Evolutionary conservation across 2,888 invertebrate genomes (phyloP).

Genomic region (Stenodera caucasica): DNA sequence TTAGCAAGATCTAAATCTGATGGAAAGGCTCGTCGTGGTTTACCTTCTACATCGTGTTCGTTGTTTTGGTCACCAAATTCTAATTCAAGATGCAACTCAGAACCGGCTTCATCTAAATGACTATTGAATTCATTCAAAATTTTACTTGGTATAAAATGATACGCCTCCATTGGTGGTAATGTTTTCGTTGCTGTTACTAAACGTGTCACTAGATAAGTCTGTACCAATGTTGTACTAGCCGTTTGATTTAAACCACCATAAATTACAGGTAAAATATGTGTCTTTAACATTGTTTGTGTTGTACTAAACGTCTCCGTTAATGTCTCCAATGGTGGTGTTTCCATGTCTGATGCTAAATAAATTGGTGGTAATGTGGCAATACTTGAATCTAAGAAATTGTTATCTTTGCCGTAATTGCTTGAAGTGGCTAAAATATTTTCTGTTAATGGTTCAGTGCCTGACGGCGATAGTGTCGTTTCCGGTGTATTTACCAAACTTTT

Average conservation of each 20-base stretch:
- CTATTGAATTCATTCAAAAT: constrained; percentile 87
- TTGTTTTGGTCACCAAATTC: constrained; percentile 83
- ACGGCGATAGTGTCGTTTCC: constrained; percentile 58
- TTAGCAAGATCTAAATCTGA: constrained; percentile 71
- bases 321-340: constrained; percentile 85
- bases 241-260: constrained; percentile 73
- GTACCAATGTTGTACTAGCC: constrained; percentile 78
- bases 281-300: constrained; percentile 84
- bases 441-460: constrained; percentile 75
- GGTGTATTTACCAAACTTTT: constrained; percentile 70
- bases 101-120: constrained; percentile 84
- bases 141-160: constrained; percentile 83
- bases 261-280: constrained; percentile 83
- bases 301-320: constrained; percentile 90
- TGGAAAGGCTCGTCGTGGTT: constrained; percentile 60
- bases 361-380: constrained; percentile 83
- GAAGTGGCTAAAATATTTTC: constrained; percentile 85
- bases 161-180: constrained; percentile 82
- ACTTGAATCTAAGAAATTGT: constrained; percentile 70
- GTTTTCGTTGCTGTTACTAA: constrained; percentile 90
- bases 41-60: constrained; percentile 62
- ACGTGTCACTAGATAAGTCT: constrained; percentile 85
- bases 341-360: constrained; percentile 72
- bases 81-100: constrained; percentile 81
- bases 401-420: constrained; percentile 71